Conservation (phyloP, 30 jellyfish, hydroid and myxozoan species). For the Haliclystus octoradiatus region DNA sequence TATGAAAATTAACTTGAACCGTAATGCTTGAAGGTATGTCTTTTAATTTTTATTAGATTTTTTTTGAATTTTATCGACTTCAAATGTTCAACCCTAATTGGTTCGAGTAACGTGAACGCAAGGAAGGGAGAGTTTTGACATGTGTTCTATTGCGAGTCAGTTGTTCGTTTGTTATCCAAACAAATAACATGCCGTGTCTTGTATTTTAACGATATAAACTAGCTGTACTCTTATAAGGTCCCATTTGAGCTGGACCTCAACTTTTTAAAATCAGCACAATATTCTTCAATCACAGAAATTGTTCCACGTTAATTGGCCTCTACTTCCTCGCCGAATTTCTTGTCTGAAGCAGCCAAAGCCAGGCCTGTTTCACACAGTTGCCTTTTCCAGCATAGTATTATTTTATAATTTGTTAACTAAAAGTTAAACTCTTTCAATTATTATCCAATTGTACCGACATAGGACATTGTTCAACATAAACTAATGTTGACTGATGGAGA, state of each 20-base stretch:
- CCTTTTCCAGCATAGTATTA: neutral
- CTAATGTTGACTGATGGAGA: neutral
- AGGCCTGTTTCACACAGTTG: too few relatives aligned
- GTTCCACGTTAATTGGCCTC: neutral
- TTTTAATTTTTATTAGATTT: neutral
- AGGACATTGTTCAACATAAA: too few relatives aligned
- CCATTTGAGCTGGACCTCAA: too few relatives aligned
- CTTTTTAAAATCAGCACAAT: too few relatives aligned
- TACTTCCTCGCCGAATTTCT: too few relatives aligned
- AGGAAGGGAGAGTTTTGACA: neutral
- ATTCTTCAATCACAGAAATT: neutral
- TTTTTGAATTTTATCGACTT: neutral
- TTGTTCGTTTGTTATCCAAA: conserved; percentile 1
- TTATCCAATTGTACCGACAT: too few relatives aligned
- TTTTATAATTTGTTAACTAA: too few relatives aligned
- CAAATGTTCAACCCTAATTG: neutral
- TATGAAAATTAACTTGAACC: neutral
- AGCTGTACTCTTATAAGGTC: neutral
- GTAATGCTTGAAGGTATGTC: neutral
- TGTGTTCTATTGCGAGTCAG: neutral
- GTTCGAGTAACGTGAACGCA: too few relatives aligned
- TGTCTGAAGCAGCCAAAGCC: too few relatives aligned
- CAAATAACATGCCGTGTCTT: too few relatives aligned
- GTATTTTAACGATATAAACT: neutral
- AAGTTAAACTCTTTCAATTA: too few relatives aligned